Evolutionary conservation across 37 sponge, comb jelly and placozoan species (phyloP).

Genomic region (Haliclona indistincta): DNA sequence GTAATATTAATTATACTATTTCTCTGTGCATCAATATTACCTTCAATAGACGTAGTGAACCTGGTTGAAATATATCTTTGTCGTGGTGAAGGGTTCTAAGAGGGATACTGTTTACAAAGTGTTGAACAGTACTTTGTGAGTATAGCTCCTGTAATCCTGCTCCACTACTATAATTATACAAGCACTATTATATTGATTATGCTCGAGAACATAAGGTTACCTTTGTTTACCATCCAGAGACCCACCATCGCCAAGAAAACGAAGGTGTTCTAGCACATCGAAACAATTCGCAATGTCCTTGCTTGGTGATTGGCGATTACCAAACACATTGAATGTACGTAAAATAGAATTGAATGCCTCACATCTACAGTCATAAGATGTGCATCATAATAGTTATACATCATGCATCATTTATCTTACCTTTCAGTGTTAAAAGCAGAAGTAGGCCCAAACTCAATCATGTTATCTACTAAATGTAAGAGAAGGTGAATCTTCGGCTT

Average conservation of each 20-base stretch:
- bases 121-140: too few relatives aligned
- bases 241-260: conserved; percentile 3
- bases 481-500: conserved; percentile 46
- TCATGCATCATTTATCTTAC: conserved; percentile 14
- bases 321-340: not conserved
- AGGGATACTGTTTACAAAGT: too few relatives aligned
- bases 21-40: too few relatives aligned
- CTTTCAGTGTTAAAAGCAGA: conserved; percentile 50
- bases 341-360: conserved; percentile 1
- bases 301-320: conserved; percentile 4
- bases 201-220: too few relatives aligned
- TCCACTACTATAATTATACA: too few relatives aligned
- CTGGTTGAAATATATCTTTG: too few relatives aligned
- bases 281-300: conserved; percentile 2
- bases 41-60: too few relatives aligned
- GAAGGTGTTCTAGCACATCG: not conserved
- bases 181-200: too few relatives aligned
- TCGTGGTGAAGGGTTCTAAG: too few relatives aligned
- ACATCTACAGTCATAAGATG: not conserved
- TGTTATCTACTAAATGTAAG: conserved; percentile 38
- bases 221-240: not conserved
- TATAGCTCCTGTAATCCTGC: too few relatives aligned
- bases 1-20: too few relatives aligned
- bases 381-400: not conserved
- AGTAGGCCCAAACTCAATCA: conserved; percentile 47